Evolutionary conservation across 92 coral and sea anemone genomes (phyloP), one percentile per base, ranked within the genome.

Genomic region (Micromussa lordhowensis): DNA sequence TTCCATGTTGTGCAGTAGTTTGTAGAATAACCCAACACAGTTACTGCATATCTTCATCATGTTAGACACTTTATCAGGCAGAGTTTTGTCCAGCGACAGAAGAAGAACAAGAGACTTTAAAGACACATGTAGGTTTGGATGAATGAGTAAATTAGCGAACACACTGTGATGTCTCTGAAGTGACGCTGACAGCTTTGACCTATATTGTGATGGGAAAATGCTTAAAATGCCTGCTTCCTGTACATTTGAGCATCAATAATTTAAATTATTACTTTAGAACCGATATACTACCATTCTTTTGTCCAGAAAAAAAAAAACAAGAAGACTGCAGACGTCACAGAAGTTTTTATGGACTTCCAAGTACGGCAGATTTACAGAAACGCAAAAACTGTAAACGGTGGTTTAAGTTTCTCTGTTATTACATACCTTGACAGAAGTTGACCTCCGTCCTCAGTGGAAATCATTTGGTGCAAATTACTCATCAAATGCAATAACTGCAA

Each of bases 21-120:
- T 92, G 79, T 87, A 88, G 75, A 92, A 92, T 49, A 92, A 88
- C 21, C 77, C 91, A 5, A 88, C 94, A 78, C 83, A 88, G 34
- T 82, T 92, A 54, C 80, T 58, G 61, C 91, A 89, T 11, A 88
- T 63, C 74, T 75, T 92, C 87, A 84, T 88, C 66, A 78, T 75
- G 61, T 74, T 83, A 24, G 92, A 87, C 31, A 88, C 92, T 70
- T 89, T 77, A 54, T 83, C 83, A 14, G 90, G 63, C 48, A 79
- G 53, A 80, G 90, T 78, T 83, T 79, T 88, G 54, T 90, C 79
- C 19, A 88, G 71, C 9, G 89, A 81, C 72, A 92, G 68, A 21
- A 92, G 64, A 64, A 92, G 83, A 14, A 85, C 89, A 14, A 92
- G 86, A 17, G 90, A 57, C 31, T 84, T 83, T 17, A 82, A 57